Conservation (phyloP, 2,797 vertebrate genomes). For the Manis crassicaudata region DNA sequence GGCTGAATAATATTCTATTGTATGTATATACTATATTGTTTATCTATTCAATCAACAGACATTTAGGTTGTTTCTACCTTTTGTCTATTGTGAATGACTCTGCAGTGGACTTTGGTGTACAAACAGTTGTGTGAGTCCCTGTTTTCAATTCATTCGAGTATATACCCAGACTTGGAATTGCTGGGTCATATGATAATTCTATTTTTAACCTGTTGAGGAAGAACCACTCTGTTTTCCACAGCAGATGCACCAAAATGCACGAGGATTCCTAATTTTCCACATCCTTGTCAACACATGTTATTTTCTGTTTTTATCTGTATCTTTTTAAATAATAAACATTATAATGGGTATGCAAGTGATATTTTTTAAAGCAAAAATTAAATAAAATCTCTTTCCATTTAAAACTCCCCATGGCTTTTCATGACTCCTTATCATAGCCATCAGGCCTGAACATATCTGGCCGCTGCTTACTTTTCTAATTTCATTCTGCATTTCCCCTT, state of each 20-base stretch:
- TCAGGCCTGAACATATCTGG: neutral
- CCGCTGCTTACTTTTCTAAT: neutral
- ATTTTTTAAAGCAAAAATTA: neutral
- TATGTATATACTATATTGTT: neutral
- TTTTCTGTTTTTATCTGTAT: neutral
- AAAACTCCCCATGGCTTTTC: neutral
- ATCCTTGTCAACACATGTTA: neutral
- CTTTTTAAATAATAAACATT: neutral
- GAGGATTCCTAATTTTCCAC: neutral
- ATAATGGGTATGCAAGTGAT: neutral
- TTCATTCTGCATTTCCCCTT: neutral
- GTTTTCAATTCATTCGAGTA: neutral
- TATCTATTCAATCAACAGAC: neutral
- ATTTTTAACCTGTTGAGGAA: neutral
- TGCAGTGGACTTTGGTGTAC: neutral
- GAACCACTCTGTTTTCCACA: neutral
- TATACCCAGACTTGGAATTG: neutral
- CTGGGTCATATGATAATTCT: neutral
- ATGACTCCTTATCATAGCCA: neutral
- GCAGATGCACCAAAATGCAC: neutral
- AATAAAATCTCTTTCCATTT: neutral
- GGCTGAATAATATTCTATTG: neutral
- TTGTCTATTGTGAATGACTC: neutral
- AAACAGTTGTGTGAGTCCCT: neutral
- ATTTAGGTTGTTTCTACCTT: neutral